Percentiles rank a stretch among this genome's conserved stretches.
Conservation (phyloP, 2,797 vertebrate species). For the Eidolon dupreanum region DNA sequence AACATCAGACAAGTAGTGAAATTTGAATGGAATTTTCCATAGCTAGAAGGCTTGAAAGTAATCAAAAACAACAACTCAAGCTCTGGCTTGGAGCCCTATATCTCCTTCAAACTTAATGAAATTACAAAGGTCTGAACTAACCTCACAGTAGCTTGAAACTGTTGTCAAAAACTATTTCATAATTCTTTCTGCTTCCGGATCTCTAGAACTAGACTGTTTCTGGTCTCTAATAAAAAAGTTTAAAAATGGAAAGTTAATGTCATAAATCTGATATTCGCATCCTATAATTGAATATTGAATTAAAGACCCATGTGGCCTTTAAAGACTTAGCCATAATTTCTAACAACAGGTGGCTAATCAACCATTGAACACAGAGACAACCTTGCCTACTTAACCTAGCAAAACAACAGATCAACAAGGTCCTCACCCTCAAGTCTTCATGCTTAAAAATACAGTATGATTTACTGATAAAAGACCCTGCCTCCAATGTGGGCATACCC, state of each 20-base stretch:
- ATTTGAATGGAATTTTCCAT: not conserved
- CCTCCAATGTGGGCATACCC: not conserved
- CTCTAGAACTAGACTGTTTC: not conserved
- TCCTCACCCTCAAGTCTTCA: not conserved
- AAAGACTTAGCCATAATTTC: not conserved
- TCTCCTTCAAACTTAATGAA: not conserved
- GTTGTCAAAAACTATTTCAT: not conserved
- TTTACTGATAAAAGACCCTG: not conserved
- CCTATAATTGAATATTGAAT: not conserved
- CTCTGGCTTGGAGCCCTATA: not conserved
- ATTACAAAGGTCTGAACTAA: not conserved
- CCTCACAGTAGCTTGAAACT: not conserved
- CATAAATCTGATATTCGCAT: not conserved
- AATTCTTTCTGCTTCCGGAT: not conserved
- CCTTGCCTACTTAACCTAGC: not conserved
- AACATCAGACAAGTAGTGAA: not conserved
- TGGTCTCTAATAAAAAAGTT: not conserved
- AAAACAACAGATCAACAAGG: not conserved
- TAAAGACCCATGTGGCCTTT: not conserved
- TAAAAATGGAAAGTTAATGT: not conserved
- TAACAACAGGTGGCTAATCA: not conserved
- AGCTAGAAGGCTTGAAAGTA: not conserved
- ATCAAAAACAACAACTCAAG: not conserved
- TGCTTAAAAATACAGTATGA: not conserved
- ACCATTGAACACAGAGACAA: not conserved